Base-by-base conservation (phyloP, 1,140 invertebrate genomes). In the Danaus melanippus region DNA sequence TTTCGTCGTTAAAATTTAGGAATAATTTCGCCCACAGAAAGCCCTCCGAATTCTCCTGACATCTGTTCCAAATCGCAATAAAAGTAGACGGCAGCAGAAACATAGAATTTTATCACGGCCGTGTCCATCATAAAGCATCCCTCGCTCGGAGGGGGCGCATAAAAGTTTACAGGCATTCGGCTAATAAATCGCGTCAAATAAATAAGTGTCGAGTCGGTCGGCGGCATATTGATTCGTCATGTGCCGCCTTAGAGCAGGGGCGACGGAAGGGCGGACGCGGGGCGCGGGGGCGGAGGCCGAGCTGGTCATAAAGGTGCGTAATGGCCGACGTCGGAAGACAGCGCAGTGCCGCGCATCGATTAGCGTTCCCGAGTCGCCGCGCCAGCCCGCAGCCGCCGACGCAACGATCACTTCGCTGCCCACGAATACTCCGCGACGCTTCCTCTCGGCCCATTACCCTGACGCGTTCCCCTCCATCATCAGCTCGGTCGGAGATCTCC, bases 211-310 rank as follows among this genome's bases (percentile, higher is more conserved):
- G 81, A 86, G 80, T 84, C 76, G 76, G 80, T 84, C 73, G 79
- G 77, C 79, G 79, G 83, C 83, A 86, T 86, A 86, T 86, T 86
- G 83, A 86, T 86, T 86, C 83, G 83, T 86, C 83, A 86, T 83
- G 78, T 82, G 78, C 76, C 79, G 78, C 82, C 80, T 85, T 84
- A 65, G 74, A 74, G 72, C 53, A 69, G 15, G 70, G 64, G 62
- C 60, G 55, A 32, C 5, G 21, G 21, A 1, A 15, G 21, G 4
- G 75, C 65, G 71, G 67, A 66, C 62, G 54, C 53, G 69, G 68
- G 64, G 68, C 60, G 54, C 58, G 69, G 66, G 67, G 62, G 62
- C 54, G 55, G 60, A 63, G 60, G 70, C 54, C 65, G 59, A 73
- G 62, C 64, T 71, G 79, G 72, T 79, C 76, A 86, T 84, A 86